Conservation (phyloP, 2,113 vertebrate species). For the Struthidea cinerea region DNA sequence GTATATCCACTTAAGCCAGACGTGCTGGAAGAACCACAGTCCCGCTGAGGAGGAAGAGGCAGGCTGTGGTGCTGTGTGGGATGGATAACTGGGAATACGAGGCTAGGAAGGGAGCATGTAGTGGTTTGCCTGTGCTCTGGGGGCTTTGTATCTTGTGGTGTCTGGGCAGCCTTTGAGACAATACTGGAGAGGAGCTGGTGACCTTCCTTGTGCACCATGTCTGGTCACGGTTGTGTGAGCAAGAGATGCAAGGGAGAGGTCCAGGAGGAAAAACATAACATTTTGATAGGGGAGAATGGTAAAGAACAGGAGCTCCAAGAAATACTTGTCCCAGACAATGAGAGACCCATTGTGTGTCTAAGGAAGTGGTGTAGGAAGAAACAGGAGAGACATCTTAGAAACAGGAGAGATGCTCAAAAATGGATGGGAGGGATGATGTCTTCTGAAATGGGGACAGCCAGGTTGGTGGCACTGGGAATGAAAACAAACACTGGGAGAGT, state of each 20-base stretch:
- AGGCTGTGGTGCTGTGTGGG: not conserved
- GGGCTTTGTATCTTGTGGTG: not conserved
- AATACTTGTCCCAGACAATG: not conserved
- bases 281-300: not conserved
- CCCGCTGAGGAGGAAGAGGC: not conserved
- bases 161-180: not conserved
- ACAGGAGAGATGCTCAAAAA: not conserved
- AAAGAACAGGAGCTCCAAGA: not conserved
- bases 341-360: not conserved
- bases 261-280: not conserved
- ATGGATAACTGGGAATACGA: not conserved
- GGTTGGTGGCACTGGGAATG: not conserved
- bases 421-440: not conserved
- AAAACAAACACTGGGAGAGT: not conserved
- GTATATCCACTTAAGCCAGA: not conserved
- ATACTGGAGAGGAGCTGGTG: not conserved
- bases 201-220: rapidly evolving
- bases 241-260: not conserved
- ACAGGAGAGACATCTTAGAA: not conserved
- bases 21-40: not conserved
- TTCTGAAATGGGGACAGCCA: not conserved
- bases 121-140: not conserved
- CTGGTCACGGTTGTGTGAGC: not conserved
- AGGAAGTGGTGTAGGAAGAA: not conserved
- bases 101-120: not conserved